Percentiles rank a stretch among this genome's conserved stretches.
phyloP scores from a whole-genome alignment of 37 sponge, comb jelly and placozoan genomes.

The Spongia lamella region DNA sequence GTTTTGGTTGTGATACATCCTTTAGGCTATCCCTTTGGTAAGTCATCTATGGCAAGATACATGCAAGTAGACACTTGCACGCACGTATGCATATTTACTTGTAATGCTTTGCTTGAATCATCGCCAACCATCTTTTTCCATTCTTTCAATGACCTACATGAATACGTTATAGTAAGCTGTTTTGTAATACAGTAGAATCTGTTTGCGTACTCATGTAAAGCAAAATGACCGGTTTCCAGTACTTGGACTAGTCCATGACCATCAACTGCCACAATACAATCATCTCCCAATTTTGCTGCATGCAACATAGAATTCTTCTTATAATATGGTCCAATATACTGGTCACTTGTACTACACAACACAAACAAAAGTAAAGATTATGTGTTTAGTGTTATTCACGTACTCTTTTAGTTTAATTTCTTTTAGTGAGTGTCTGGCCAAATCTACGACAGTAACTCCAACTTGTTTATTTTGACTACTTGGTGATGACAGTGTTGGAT shows the following conservation, averaged over 20 bases:
- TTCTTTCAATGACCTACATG: conserved; percentile 56
- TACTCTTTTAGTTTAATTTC: conserved; percentile 40
- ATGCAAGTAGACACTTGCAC: background rate
- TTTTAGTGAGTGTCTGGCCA: conserved; percentile 20
- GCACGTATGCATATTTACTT: background rate
- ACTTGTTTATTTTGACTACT: conserved; percentile 6
- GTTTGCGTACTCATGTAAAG: conserved; percentile 36
- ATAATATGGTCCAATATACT: no score
- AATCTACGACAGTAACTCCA: conserved; percentile 29
- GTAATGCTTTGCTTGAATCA: conserved; percentile 15
- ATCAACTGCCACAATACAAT: conserved; percentile 47
- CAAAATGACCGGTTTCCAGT: conserved; percentile 44
- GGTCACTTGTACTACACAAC: background rate
- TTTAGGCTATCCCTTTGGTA: conserved; percentile 52
- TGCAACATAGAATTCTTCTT: no score
- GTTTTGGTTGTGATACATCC: conserved; percentile 79
- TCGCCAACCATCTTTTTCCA: conserved; percentile 67
- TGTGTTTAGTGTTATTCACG: background rate
- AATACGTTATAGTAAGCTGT: background rate
- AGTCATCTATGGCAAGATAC: conserved; percentile 15
- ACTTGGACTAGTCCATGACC: conserved; percentile 40
- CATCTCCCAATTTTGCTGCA: background rate
- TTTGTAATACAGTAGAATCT: background rate
- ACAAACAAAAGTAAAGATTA: background rate
- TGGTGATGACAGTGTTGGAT: conserved; percentile 11